Conservation (phyloP, 2,113 vertebrate genomes). For the Lophochroa leadbeateri region DNA sequence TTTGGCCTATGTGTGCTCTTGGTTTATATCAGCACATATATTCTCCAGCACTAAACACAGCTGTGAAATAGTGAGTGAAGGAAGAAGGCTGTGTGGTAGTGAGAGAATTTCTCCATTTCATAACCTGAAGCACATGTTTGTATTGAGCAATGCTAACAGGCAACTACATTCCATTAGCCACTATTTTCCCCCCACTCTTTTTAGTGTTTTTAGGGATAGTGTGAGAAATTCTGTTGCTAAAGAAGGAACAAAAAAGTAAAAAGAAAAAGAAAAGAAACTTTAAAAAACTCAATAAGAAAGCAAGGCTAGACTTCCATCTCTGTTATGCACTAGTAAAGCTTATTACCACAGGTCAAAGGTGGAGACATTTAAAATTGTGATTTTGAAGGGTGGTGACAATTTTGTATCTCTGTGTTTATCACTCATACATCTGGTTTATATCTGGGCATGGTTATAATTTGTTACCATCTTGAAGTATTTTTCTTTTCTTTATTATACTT, state of each 20-base stretch:
- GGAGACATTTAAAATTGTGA: conserved; percentile 39
- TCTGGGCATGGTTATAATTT: conserved; percentile 47
- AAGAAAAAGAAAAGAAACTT: background rate
- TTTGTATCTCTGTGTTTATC: conserved; percentile 64
- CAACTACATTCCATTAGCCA: background rate
- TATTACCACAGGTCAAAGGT: conserved; percentile 29
- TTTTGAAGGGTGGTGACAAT: conserved; percentile 63
- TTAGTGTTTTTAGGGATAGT: background rate
- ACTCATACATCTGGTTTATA: conserved; percentile 63
- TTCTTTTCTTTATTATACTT: conserved; percentile 57
- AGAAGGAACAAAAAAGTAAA: background rate
- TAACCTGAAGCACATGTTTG: conserved; percentile 50
- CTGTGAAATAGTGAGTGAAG: conserved; percentile 33
- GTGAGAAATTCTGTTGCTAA: background rate
- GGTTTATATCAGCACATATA: conserved; percentile 30
- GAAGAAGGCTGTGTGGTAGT: background rate
- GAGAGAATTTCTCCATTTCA: background rate
- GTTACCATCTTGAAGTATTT: conserved; percentile 68
- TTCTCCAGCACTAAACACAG: conserved; percentile 45
- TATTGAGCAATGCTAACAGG: background rate
- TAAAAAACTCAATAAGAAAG: background rate
- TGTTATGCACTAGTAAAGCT: background rate
- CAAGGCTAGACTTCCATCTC: background rate
- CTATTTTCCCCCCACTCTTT: background rate
- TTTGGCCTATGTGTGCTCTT: background rate